Base-by-base conservation (phyloP, 1,140 invertebrate genomes). In the Leptinotarsa lineolata region DNA sequence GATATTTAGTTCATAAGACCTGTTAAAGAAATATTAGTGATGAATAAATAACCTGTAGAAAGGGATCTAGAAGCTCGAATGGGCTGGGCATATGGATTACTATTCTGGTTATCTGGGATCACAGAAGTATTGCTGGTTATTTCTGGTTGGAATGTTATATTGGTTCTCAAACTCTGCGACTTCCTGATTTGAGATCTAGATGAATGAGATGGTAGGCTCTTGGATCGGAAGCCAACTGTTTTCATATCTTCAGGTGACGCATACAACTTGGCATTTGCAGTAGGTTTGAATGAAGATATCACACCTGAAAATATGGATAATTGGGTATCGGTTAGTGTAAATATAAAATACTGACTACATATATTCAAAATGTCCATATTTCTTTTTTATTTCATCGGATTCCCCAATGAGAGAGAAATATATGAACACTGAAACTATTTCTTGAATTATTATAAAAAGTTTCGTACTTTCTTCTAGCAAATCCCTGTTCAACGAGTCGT, bases 161-260 rank as follows among this genome's bases (percentile, higher is more conserved):
- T 68, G 18, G 67, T 22, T 8, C 90, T 88, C 76, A 91, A 82
- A 83, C 89, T 90, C 74, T 89, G 87, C 5, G 89, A 88, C 83
- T 91, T 91, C 70, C 90, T 86, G n/a, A 90, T 85, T 84, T 91
- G 87, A 4, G 86, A 80, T 76, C 87, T 84, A 12, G 85, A 83
- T 11, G 85, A 84, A 72, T 87, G 86, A 1, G 87, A 86, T 5
- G 90, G 89, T 20, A 90, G 76, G 80, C 88, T 90, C 74, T 88
- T 88, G 3, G 90, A 90, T 71, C 92, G 88, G 81, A 93, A 95
- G 4, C 92, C 94, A 18, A 95, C 92, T 24, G 90, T 90, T 78
- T 92, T 93, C 76, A 94, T 88, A 81, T 94, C 94, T 80, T 94
- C 91, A 11, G 95, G 94, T 48, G 93, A 93, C 8, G 94, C 95